A percentile compares a stretch with the other conserved stretches of the same genome.
Evolutionary conservation across 1,140 invertebrate species (phyloP).

Genomic region (Calephelis nemesis): DNA sequence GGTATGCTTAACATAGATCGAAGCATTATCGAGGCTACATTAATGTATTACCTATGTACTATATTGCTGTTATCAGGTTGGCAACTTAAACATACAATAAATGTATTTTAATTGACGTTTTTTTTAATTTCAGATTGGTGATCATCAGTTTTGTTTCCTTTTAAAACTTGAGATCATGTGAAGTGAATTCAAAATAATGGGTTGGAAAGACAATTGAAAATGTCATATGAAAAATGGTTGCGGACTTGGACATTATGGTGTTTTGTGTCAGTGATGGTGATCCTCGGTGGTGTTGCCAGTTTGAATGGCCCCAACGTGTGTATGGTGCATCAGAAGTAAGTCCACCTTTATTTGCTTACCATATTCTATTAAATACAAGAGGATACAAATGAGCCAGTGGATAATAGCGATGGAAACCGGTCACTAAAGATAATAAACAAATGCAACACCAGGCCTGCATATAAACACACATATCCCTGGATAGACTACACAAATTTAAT

Average conservation of each 20-base stretch:
- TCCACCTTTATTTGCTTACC: constrained; percentile 13
- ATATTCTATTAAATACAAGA: too few relatives aligned
- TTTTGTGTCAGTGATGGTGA: constrained; percentile 32
- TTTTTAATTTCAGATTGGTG: constrained; percentile 3
- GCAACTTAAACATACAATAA: too few relatives aligned
- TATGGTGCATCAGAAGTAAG: constrained; percentile 75
- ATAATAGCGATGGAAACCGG: too few relatives aligned
- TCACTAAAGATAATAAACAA: too few relatives aligned
- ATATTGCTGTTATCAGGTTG: too few relatives aligned
- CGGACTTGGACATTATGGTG: constrained; percentile 47
- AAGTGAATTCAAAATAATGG: background rate
- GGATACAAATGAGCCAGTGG: too few relatives aligned
- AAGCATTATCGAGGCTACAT: too few relatives aligned
- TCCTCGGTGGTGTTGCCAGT: constrained; percentile 44
- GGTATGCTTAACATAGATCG: too few relatives aligned
- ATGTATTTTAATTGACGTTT: background rate
- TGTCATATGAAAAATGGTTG: constrained; percentile 37
- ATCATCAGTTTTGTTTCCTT: background rate
- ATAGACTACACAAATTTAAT: too few relatives aligned
- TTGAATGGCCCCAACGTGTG: constrained; percentile 71
- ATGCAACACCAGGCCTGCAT: too few relatives aligned
- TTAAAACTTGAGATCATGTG: constrained; percentile 31
- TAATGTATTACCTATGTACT: too few relatives aligned
- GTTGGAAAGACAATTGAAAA: constrained; percentile 32
- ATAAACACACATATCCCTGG: too few relatives aligned